Evolutionary conservation across 2,797 vertebrate genomes (phyloP).

Genomic region (Anabacerthia variegaticeps): DNA sequence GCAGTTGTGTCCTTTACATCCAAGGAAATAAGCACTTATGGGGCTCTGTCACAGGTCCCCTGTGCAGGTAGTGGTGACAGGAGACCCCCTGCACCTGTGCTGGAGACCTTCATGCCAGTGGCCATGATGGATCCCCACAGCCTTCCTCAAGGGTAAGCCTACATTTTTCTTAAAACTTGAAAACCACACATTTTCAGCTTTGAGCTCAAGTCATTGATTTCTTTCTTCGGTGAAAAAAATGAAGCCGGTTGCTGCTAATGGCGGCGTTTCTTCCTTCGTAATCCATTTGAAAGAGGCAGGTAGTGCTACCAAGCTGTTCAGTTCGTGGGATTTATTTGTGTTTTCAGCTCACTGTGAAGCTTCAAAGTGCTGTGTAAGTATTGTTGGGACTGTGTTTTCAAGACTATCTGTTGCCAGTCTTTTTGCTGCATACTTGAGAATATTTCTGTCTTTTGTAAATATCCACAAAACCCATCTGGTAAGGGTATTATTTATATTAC

Average conservation of each 20-base stretch:
- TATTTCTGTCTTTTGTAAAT: not conserved
- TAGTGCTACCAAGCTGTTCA: not conserved
- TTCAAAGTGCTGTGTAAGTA: not conserved
- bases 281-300: not conserved
- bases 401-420: not conserved
- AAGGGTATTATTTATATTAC: not conserved
- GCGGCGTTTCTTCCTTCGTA: fast-evolving
- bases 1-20: not conserved
- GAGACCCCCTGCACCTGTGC: fast-evolving
- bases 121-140: fast-evolving
- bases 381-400: not conserved
- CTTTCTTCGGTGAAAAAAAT: not conserved
- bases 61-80: fast-evolving
- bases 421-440: not conserved
- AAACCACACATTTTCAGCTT: not conserved
- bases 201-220: not conserved
- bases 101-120: not conserved
- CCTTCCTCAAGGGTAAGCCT: not conserved
- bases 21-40: not conserved
- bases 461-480: not conserved
- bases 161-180: not conserved
- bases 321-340: not conserved
- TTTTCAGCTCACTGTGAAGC: not conserved
- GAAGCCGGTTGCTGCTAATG: not conserved
- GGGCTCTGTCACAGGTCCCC: fast-evolving